These are phyloP conservation scores for Pristionchus entomophagus DNA, from an alignment of 2,888 invertebrate species.

Conservation along the genomic window DNA sequence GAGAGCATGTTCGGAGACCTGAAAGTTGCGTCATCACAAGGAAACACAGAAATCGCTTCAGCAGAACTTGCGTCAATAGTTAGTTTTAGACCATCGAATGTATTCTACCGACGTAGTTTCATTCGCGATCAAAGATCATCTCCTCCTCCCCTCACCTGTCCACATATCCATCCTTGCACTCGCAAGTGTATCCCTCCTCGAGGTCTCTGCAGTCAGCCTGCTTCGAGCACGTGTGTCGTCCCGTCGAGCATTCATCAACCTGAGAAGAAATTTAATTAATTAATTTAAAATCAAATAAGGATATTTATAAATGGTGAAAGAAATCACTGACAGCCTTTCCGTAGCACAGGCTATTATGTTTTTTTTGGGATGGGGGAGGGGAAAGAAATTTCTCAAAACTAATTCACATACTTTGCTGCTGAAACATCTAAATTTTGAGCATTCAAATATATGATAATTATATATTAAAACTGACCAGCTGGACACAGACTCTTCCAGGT, in stretches of 20 bases:
- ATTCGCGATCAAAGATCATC: too few relatives aligned
- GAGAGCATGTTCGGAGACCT: conserved; percentile 72
- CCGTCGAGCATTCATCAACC: conserved; percentile 72
- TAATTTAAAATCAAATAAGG: too few relatives aligned
- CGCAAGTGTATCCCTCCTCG: conserved; percentile 75
- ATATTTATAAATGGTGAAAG: too few relatives aligned
- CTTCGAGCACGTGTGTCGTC: conserved; percentile 72
- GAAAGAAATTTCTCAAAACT: too few relatives aligned
- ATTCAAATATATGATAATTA: too few relatives aligned
- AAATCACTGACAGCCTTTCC: not conserved
- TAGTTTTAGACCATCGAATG: too few relatives aligned
- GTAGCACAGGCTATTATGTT: not conserved
- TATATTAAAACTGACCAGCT: conserved; percentile 46
- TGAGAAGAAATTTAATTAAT: too few relatives aligned
- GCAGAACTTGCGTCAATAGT: too few relatives aligned
- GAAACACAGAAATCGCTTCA: too few relatives aligned
- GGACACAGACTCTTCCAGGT: conserved; percentile 73
- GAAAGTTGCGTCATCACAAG: conserved; percentile 11
- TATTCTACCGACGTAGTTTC: too few relatives aligned
- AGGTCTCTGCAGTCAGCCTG: conserved; percentile 75
- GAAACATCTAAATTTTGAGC: not conserved
- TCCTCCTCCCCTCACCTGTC: not conserved
- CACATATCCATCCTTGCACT: conserved; percentile 71
- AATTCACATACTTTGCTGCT: too few relatives aligned
- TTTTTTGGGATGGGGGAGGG: not conserved